Conservation (phyloP, 2,113 vertebrate genomes). For the Porphyrio hochstetteri region DNA sequence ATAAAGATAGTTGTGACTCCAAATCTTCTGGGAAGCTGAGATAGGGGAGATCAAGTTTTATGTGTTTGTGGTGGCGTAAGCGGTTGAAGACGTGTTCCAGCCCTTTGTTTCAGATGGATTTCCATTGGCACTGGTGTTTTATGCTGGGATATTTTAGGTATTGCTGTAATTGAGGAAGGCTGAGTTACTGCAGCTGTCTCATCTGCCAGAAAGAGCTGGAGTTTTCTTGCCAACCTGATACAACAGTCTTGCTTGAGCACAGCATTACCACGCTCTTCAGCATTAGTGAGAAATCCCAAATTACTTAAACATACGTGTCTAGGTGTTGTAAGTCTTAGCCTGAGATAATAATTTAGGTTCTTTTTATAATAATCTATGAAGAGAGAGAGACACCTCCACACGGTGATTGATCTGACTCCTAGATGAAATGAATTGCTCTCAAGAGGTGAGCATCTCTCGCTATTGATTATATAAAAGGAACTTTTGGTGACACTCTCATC, state of each 20-base stretch:
- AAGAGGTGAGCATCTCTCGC: background rate
- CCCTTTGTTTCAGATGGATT: background rate
- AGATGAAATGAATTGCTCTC: background rate
- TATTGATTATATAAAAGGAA: background rate
- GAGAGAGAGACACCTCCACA: background rate
- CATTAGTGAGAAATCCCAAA: background rate
- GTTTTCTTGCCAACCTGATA: background rate
- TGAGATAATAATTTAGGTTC: background rate
- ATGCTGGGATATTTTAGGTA: background rate
- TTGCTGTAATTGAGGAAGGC: background rate
- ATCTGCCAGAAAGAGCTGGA: background rate
- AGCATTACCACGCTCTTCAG: background rate
- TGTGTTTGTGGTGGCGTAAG: background rate
- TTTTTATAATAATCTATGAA: background rate
- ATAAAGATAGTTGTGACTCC: background rate
- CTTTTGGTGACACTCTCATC: background rate
- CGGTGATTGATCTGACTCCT: background rate
- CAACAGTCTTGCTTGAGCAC: background rate
- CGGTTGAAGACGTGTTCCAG: background rate
- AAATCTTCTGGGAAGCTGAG: background rate
- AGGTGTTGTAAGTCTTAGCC: background rate
- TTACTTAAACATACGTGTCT: background rate
- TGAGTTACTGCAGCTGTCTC: background rate
- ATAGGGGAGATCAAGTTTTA: background rate
- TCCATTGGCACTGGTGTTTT: background rate